Percentiles rank a stretch among this genome's conserved stretches.
phyloP scores from a whole-genome alignment of 2,113 vertebrate species.

The Elephas maximus region DNA sequence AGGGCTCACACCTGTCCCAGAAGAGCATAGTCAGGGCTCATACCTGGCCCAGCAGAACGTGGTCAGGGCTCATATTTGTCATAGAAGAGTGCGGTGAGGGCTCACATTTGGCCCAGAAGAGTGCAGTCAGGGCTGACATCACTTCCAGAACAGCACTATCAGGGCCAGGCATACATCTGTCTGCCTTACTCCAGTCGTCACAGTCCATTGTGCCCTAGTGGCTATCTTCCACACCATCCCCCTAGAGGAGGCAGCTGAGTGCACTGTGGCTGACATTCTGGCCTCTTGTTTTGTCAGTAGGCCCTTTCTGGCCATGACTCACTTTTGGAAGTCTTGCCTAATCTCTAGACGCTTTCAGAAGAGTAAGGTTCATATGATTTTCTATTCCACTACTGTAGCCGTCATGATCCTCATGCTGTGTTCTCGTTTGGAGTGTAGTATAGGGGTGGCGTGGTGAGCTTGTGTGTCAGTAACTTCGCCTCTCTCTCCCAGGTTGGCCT shows the following conservation, averaged over 20 bases:
- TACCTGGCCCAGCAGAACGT: too few relatives aligned
- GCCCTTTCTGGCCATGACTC: background rate
- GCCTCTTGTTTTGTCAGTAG: background rate
- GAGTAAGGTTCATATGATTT: background rate
- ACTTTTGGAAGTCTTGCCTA: background rate
- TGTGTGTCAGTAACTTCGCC: background rate
- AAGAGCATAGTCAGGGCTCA: too few relatives aligned
- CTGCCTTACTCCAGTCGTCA: too few relatives aligned
- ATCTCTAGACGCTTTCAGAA: background rate
- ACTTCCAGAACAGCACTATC: too few relatives aligned
- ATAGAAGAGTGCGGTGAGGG: too few relatives aligned
- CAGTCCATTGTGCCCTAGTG: too few relatives aligned
- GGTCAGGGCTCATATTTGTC: too few relatives aligned
- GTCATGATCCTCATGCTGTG: background rate
- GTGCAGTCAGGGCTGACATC: too few relatives aligned
- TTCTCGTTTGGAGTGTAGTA: background rate
- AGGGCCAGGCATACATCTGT: too few relatives aligned
- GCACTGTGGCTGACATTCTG: background rate
- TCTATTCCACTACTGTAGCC: background rate
- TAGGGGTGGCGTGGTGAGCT: background rate
- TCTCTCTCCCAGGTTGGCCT: constrained; percentile 93
- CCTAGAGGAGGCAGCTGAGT: background rate
- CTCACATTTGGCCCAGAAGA: too few relatives aligned
- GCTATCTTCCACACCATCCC: rapidly evolving
- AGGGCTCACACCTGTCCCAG: too few relatives aligned